These are phyloP conservation scores for Lophotriccus pileatus DNA, from an alignment of 2,797 vertebrate species.

Conservation along the genomic window DNA sequence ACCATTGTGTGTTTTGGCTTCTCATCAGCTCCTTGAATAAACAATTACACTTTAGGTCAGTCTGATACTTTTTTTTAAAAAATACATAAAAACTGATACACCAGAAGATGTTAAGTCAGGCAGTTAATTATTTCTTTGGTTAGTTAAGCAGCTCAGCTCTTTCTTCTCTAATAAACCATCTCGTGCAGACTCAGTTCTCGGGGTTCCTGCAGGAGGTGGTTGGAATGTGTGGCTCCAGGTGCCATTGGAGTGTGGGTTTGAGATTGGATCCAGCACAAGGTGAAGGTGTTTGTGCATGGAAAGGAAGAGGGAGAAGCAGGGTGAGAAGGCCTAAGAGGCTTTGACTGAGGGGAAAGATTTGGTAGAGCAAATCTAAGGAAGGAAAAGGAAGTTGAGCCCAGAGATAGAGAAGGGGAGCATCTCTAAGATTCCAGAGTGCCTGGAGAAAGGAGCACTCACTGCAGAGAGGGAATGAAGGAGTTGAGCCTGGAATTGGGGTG, in stretches of 20 bases:
- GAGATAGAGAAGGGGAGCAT: not conserved
- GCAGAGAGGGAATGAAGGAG: not conserved
- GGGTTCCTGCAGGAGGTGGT: not conserved
- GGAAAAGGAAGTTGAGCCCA: not conserved
- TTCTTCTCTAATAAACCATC: not conserved
- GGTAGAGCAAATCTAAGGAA: not conserved
- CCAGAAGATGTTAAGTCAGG: not conserved
- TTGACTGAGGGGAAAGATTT: not conserved
- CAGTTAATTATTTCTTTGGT: not conserved
- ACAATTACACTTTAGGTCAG: not conserved
- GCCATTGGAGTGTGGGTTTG: not conserved
- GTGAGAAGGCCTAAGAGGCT: not conserved
- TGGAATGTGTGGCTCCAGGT: accelerated
- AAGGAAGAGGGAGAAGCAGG: not conserved
- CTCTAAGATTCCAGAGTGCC: not conserved
- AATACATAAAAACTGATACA: not conserved
- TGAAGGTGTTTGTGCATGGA: not conserved
- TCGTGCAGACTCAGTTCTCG: not conserved
- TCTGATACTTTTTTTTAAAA: not conserved
- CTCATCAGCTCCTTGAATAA: not conserved
- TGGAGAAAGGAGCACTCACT: not conserved
- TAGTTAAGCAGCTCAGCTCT: not conserved
- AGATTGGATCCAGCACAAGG: not conserved
- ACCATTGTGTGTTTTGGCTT: not conserved
- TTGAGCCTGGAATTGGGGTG: not conserved